Conservation (phyloP, 2,113 vertebrate genomes). For the Pelvicachromis taeniatus region DNA sequence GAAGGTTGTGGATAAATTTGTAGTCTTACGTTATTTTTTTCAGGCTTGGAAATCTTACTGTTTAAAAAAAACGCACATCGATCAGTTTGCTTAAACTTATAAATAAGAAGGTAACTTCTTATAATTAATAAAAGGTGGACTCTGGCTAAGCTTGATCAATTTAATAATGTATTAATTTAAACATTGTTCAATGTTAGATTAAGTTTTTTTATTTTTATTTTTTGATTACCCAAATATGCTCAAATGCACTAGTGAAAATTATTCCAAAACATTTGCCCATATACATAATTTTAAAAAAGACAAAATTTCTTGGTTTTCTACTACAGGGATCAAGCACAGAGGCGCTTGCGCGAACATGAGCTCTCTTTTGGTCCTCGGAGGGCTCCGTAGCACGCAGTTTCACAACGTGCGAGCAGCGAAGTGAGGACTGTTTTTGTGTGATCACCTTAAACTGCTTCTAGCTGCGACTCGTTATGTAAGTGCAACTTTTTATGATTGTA, state of each 20-base stretch:
- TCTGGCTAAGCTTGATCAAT: neutral
- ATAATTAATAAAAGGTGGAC: neutral
- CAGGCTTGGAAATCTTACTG: neutral
- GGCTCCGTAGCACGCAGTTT: slow-evolving; percentile 58
- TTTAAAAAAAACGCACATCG: neutral
- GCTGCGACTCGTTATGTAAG: neutral
- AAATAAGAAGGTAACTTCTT: neutral
- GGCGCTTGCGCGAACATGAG: neutral
- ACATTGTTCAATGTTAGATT: neutral
- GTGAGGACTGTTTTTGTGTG: neutral
- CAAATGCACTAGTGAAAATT: neutral
- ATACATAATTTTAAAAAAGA: neutral
- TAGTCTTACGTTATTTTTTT: neutral
- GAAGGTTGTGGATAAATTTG: neutral
- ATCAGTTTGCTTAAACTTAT: neutral
- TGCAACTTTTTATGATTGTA: neutral
- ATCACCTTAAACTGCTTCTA: neutral
- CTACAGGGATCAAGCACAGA: neutral
- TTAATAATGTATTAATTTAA: neutral
- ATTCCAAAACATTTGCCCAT: neutral
- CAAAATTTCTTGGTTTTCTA: neutral
- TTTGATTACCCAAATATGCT: neutral
- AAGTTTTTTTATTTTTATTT: neutral
- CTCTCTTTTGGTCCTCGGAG: slow-evolving; percentile 30
- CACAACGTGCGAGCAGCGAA: slow-evolving; percentile 49